Conservation (phyloP, 2,888 invertebrate species). For the Ceratothoa steindachneri region DNA sequence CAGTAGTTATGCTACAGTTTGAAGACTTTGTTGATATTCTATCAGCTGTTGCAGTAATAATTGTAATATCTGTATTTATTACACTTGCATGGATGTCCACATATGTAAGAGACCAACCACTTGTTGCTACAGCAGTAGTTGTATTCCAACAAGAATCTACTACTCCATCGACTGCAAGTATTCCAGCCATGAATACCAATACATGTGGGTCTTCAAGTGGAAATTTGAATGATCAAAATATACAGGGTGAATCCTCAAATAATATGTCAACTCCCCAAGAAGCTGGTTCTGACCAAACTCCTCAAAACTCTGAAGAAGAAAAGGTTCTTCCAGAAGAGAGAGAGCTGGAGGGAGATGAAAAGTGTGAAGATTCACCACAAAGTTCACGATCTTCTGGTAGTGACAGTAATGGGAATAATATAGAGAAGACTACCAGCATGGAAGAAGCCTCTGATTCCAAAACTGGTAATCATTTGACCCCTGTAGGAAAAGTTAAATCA, state of each 20-base stretch:
- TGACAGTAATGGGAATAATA: too few species aligned
- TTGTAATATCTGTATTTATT: conserved; percentile 22
- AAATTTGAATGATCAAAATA: background rate
- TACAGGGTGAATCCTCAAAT: background rate
- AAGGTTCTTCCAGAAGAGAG: background rate
- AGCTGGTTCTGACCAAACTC: background rate
- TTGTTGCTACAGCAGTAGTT: conserved; percentile 34
- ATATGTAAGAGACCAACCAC: conserved; percentile 30
- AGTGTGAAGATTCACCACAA: background rate
- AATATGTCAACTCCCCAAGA: background rate
- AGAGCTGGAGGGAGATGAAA: background rate
- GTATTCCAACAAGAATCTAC: conserved; percentile 24
- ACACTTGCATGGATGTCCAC: conserved; percentile 36
- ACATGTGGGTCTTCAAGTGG: background rate
- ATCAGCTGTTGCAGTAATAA: conserved; percentile 22
- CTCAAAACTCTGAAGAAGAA: background rate
- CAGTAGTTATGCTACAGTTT: conserved; percentile 8
- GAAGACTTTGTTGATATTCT: conserved; percentile 25
- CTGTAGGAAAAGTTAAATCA: background rate
- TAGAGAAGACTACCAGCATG: too few species aligned
- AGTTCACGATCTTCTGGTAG: too few species aligned
- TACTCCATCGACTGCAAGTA: background rate
- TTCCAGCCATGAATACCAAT: background rate
- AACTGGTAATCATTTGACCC: background rate
- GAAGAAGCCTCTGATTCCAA: background rate